phyloP scores from a whole-genome alignment of 2,888 invertebrate genomes.

The Agriopis aurantiaria region DNA sequence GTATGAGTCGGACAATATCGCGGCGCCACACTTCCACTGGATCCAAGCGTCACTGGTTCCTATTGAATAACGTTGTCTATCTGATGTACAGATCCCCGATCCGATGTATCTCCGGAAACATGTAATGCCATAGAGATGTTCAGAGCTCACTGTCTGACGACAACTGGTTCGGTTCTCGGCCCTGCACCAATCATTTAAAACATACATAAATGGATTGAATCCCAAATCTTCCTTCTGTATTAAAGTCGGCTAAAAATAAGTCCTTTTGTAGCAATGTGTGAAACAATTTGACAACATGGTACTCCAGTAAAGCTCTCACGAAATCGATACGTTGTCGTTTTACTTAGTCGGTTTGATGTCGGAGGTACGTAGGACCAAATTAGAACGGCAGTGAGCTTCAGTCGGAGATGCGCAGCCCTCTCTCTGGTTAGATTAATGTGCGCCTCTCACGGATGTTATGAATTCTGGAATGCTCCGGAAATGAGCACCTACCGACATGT shows the following conservation, averaged over 20 bases:
- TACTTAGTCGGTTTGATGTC: not conserved
- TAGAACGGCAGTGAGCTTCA: conserved; percentile 1
- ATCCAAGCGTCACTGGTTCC: not conserved
- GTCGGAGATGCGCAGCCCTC: conserved; percentile 2
- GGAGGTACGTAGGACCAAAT: not conserved
- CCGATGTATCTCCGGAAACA: too few species aligned
- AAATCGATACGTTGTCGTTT: not conserved
- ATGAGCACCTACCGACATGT: conserved; percentile 14
- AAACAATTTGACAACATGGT: not conserved
- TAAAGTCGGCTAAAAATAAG: too few species aligned
- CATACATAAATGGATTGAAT: too few species aligned
- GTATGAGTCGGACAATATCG: conserved; percentile 9
- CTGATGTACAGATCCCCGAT: not conserved
- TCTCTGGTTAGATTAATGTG: conserved; percentile 16
- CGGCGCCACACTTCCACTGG: not conserved
- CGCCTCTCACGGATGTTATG: conserved; percentile 24
- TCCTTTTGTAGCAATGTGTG: too few species aligned
- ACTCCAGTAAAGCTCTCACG: not conserved
- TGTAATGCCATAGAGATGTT: too few species aligned
- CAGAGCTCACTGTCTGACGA: too few species aligned
- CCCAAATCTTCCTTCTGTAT: too few species aligned
- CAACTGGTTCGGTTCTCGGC: too few species aligned
- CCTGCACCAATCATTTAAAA: too few species aligned
- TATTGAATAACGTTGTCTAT: not conserved
- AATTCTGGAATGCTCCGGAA: conserved; percentile 27